These are phyloP conservation scores for Drosophila kuntzei DNA, from an alignment of 2,888 invertebrate species.

Conservation along the genomic window DNA sequence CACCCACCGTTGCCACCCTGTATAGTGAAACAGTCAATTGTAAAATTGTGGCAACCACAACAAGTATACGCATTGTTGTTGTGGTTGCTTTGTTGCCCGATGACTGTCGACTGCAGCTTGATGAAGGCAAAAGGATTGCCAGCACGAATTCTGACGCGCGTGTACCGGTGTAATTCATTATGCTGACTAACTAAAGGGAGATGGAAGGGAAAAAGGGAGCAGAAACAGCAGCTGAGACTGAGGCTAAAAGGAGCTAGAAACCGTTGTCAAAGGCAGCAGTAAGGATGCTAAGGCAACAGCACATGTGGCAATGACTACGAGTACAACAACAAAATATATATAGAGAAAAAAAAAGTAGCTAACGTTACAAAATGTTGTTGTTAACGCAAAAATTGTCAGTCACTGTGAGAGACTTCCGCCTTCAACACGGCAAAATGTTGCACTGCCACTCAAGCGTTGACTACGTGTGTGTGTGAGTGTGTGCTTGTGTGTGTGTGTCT, in stretches of 20 bases:
- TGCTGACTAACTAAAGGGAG: constrained; percentile 50
- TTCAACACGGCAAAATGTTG: constrained; percentile 39
- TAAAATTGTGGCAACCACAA: constrained; percentile 72
- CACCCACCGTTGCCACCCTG: neutral
- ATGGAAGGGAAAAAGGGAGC: neutral
- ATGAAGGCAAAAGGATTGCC: constrained; percentile 65
- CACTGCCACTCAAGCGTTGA: constrained; percentile 32
- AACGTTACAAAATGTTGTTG: constrained; percentile 45
- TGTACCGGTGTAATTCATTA: constrained; percentile 64
- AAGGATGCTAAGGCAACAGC: constrained; percentile 26
- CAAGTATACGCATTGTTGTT: constrained; percentile 36
- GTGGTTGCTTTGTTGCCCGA: constrained; percentile 19
- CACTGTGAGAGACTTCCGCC: constrained; percentile 74
- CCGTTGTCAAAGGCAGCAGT: constrained; percentile 35
- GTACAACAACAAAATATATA: constrained; percentile 3
- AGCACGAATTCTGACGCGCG: constrained; percentile 42
- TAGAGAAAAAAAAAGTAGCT: constrained; percentile 15
- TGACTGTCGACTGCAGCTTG: constrained; percentile 61
- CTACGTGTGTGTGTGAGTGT: constrained; percentile 11
- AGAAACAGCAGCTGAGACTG: constrained; percentile 14
- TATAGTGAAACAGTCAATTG: constrained; percentile 71
- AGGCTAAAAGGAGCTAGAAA: constrained; percentile 5
- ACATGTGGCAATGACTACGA: constrained; percentile 66
- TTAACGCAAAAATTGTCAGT: constrained; percentile 76
- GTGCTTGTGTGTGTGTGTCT: constrained; percentile 2